Conservation (phyloP, 2,113 vertebrate species). For the Macaca fascicularis region T2T-MFA8v1.1 NC_088387.1:53516001-53516500, state of each 20-base stretch:
- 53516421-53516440: not conserved
- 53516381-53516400: not conserved
- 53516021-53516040: too few relatives aligned
- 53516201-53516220: not conserved
- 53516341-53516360: rapidly evolving
- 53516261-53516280: not conserved
- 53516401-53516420: not conserved
- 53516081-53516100: not conserved
- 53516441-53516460: not conserved
- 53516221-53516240: not conserved
- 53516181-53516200: not conserved
- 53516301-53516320: not conserved
- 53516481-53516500: not conserved
- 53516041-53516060: too few relatives aligned
- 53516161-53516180: not conserved
- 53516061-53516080: too few relatives aligned
- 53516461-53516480: not conserved
- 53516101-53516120: not conserved
- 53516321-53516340: not conserved
- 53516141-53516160: not conserved
- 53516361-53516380: not conserved
- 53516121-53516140: not conserved
- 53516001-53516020: too few relatives aligned
- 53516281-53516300: not conserved
- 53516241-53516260: not conserved